Conservation (phyloP, 1,140 invertebrate genomes). For the Pseudachorutes palmiensis region DNA sequence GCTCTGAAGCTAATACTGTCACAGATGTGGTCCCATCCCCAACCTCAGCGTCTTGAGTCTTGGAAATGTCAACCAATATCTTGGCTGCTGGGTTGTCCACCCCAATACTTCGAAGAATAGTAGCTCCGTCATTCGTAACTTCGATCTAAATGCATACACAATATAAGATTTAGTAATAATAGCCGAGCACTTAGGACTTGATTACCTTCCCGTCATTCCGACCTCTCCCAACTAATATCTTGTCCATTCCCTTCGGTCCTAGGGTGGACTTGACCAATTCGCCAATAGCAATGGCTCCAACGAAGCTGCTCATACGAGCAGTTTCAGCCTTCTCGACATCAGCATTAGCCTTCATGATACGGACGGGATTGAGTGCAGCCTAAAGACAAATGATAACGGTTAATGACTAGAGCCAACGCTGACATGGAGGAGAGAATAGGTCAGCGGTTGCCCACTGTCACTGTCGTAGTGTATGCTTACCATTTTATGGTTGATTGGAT, state of each 20-base stretch:
- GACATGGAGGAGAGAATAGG: no score
- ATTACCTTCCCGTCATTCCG: slow-evolving; percentile 58
- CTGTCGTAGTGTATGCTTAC: no score
- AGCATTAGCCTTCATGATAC: slow-evolving; percentile 87
- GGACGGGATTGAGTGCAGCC: slow-evolving; percentile 85
- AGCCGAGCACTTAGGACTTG: no score
- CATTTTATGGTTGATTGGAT: neutral
- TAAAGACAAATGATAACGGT: slow-evolving; percentile 42
- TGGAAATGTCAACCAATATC: slow-evolving; percentile 95
- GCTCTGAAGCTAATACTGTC: slow-evolving; percentile 89
- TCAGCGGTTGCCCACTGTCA: no score
- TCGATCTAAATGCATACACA: slow-evolving; percentile 57
- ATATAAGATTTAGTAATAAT: no score
- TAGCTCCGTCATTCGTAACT: slow-evolving; percentile 99
- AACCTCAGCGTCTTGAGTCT: slow-evolving; percentile 98
- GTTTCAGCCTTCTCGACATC: slow-evolving; percentile 96
- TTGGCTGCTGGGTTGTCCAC: slow-evolving; percentile 99
- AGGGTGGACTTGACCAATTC: slow-evolving; percentile 97
- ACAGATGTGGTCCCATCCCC: slow-evolving; percentile 99
- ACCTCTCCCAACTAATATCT: slow-evolving; percentile 84
- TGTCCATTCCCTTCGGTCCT: slow-evolving; percentile 99
- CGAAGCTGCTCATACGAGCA: slow-evolving; percentile 89
- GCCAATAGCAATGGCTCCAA: slow-evolving; percentile 96
- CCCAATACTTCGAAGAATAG: slow-evolving; percentile 91
- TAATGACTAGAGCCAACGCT: neutral